phyloP scores from a whole-genome alignment of 1,140 invertebrate species.

The Rhopalosiphum maidis region DNA sequence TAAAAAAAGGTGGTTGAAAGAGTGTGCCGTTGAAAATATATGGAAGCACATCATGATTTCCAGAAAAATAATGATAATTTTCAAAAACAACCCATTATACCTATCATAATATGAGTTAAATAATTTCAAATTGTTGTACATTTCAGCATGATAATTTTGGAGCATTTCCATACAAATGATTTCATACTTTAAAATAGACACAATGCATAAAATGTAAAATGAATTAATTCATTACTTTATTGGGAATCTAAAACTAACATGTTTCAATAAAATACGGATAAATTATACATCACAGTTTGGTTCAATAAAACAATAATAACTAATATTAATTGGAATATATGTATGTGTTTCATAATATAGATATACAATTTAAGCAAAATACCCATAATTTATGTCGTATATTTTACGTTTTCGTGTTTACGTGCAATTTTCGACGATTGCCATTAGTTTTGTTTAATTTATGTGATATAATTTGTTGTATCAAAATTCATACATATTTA shows the following conservation, averaged over 20 bases:
- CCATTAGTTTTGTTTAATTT: not conserved
- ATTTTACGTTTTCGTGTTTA: not conserved
- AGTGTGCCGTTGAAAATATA: not conserved
- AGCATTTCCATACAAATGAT: not conserved
- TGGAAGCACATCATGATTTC: not conserved
- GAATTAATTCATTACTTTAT: too few relatives aligned
- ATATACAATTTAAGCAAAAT: not conserved
- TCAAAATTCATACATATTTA: not conserved
- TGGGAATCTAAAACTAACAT: not conserved
- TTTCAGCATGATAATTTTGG: not conserved
- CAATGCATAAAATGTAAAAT: not conserved
- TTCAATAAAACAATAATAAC: not conserved
- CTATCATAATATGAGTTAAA: not conserved
- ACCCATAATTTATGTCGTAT: not conserved
- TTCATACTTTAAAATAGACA: not conserved
- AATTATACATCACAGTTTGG: not conserved
- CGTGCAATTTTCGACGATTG: slow-evolving; percentile 1
- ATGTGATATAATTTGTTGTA: not conserved
- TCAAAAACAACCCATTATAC: not conserved
- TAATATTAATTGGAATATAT: not conserved
- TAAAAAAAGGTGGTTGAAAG: not conserved
- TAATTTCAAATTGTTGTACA: not conserved
- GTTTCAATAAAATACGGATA: not conserved
- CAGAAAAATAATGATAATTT: not conserved
- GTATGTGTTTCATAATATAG: not conserved